Evolutionary conservation across 2,888 invertebrate genomes (phyloP), one percentile per base, ranked within the genome.

Genomic region (Chalcis sispes): DNA sequence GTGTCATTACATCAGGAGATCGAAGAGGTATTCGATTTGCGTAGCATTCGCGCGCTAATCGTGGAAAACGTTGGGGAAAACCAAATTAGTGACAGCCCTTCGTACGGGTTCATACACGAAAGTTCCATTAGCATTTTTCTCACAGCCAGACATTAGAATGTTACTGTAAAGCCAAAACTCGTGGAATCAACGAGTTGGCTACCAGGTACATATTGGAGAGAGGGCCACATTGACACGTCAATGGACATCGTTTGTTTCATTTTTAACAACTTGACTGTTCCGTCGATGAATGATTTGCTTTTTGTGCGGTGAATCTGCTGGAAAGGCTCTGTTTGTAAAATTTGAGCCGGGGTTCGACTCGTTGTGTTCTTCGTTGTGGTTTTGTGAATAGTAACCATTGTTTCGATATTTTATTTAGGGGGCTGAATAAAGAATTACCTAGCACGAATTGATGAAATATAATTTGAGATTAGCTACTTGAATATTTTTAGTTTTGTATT

Each of bases 71-170:
- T 32, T 18, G 18, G 48, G 5, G 20, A 8, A 58, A 66, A 46
- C 42, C 27, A 27, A 78, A 78, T 70, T 65, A 64, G 59, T 72
- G 72, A 62, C 40, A 13, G 27, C 25, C 32, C 50, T 50, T 50
- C 29, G 59, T 7, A 20, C 23, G 5, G 18, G 70, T n/a, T n/a
- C n/a, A n/a, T n/a, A n/a, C 74, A 77, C 66, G 77, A 71, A 77
- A 74, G 40, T 77, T 77, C 77, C 77, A 77, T 77, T 77, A 77
- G 56, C 74, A 74, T 74, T 74, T 69, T 74, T 77, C 59, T 50
- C 46, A 29, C 42, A 29, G 59, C 20, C 20, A 15, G 61, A 4
- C 10, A 36, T 36, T 36, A n/a, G n/a, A n/a, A n/a, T n/a, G n/a
- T 36, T 10, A 36, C 36, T n/a, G 5, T 36, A 59, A 61, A 64